Conservation (phyloP, 2,797 vertebrate species). For the Anolis apletophallus region DNA sequence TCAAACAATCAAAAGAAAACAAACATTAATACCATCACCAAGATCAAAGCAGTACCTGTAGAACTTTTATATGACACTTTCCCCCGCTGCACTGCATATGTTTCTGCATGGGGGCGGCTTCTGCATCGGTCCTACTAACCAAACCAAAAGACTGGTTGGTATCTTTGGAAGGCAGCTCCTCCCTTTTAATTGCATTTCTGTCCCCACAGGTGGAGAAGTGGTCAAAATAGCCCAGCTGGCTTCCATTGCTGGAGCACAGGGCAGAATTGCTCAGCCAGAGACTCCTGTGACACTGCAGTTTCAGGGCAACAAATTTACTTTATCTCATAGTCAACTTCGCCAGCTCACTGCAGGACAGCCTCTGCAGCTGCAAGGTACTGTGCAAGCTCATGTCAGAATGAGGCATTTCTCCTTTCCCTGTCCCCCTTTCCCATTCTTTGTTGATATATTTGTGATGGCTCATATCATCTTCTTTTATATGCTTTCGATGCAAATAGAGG, state of each 20-base stretch:
- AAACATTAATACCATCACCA: constrained; percentile 50
- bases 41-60: constrained; percentile 71
- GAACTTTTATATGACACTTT: constrained; percentile 79
- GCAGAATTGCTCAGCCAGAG: constrained; percentile 88
- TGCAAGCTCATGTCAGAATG: neutral
- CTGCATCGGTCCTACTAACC: constrained; percentile 80
- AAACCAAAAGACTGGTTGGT: constrained; percentile 37
- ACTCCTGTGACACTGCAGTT: constrained; percentile 97
- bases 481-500: neutral
- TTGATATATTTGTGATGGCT: too few relatives aligned
- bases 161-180: neutral
- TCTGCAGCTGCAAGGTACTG: constrained; percentile 94
- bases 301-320: constrained; percentile 97
- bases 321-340: constrained; percentile 96
- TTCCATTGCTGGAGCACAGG: constrained; percentile 86
- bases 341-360: constrained; percentile 98
- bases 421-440: neutral
- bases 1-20: neutral
- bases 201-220: constrained; percentile 86
- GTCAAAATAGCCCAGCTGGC: constrained; percentile 91
- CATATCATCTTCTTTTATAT: too few relatives aligned
- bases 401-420: neutral
- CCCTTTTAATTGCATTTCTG: constrained; percentile 42
- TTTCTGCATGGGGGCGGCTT: constrained; percentile 84
- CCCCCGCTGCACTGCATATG: constrained; percentile 78